Base-by-base conservation (phyloP, 1,140 invertebrate species). In the Caerostris darwini region DNA sequence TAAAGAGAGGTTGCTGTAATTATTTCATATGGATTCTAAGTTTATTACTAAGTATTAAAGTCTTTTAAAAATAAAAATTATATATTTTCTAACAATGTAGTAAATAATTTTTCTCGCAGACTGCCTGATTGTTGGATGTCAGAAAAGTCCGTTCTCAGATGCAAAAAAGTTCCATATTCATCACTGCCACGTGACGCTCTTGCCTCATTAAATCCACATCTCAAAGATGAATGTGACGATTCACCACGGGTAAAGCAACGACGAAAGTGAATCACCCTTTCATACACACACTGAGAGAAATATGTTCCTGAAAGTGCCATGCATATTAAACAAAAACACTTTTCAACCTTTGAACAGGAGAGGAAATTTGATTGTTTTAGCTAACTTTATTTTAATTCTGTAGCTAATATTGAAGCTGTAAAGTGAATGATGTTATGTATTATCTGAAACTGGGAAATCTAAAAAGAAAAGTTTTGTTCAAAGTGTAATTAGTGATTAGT, bases 291-390 rank as follows among this genome's bases (percentile, higher is more conserved):
- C 7, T 53, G 90, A 94, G 86, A 94, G 85, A 94, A 87, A 88
- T 5, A 89, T 94, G 92, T 94, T 94, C 92, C 92, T 94, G 92
- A 86, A 94, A 94, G 92, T 94, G 92, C 92, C 92, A 94, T 94
- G 92, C 83, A 77, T 34, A 34, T 93, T 50, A 19, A 93, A 77
- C 50, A 50, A 77, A 57, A 83, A 83, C 82, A 83, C 57, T 81
- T 83, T 57, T 83, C 56, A n/a, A 17, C 34, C 19, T 83, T 58
- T 83, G 82, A 83, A 83, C 54, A 14, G 57, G 82, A 17, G 19
- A 57, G 54, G 7, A 57, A 19, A 57, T 83, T 56, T 57, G 14
- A 17, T 83, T 83, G 53, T 83, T 83, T 83, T 83, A 58, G 82
- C 82, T 56, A 19, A 58, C 82, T 57, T 58, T 83, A 57, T 83